These are phyloP conservation scores for Aleiodes sp. DNA, from an alignment of 1,140 invertebrate genomes.

Conservation along the genomic window DNA sequence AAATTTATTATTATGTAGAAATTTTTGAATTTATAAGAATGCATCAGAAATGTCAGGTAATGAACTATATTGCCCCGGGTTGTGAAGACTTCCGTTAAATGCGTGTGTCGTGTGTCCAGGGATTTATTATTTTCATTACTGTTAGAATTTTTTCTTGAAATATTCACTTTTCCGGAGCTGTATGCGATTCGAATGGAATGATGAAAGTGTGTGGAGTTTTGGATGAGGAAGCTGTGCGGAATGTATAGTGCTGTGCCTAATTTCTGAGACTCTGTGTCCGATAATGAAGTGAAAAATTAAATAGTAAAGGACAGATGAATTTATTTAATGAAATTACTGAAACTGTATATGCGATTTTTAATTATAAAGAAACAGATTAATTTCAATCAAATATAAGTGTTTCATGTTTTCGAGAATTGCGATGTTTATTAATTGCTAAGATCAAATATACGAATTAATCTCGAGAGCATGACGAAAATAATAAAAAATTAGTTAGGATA, in stretches of 20 bases:
- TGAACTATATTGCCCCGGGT: no score
- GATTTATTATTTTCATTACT: neutral
- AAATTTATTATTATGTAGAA: neutral
- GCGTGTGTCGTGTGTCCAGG: neutral
- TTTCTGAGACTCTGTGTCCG: conserved; percentile 21
- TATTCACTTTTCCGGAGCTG: neutral
- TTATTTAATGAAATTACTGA: neutral
- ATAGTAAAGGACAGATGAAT: conserved; percentile 3
- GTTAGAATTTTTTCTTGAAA: neutral
- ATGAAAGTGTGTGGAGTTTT: neutral
- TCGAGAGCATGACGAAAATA: no score
- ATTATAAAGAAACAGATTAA: no score
- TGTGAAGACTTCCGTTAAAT: neutral
- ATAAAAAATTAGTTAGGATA: neutral
- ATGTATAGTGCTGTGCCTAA: conserved; percentile 40
- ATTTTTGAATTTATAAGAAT: no score
- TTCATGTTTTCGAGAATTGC: no score
- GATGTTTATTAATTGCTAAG: no score
- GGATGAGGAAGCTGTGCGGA: neutral
- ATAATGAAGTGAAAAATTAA: conserved; percentile 26
- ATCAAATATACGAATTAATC: neutral
- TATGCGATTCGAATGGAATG: neutral
- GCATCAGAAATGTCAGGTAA: no score
- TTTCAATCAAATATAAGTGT: no score
- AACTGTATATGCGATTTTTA: neutral